Evolutionary conservation across 2,888 invertebrate species (phyloP).

Genomic region (Drosophila picticornis): DNA sequence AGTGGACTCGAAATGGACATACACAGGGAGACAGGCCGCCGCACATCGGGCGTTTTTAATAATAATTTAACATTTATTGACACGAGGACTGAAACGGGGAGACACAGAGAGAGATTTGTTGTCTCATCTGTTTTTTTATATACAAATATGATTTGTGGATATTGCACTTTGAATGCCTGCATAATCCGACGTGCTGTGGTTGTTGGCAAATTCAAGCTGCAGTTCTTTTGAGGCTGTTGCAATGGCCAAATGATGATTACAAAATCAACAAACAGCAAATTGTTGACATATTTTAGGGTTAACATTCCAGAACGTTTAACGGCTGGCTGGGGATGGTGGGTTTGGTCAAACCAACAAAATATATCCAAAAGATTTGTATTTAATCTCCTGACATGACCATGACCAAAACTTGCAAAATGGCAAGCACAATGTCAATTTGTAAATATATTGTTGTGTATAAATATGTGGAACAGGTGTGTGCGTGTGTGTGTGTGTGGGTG

Average conservation of each 20-base stretch:
- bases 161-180: slow-evolving; percentile 14
- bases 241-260: slow-evolving; percentile 30
- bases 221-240: slow-evolving; percentile 33
- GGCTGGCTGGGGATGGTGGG: accelerated
- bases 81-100: not conserved
- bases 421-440: slow-evolving; percentile 30
- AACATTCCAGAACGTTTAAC: not conserved
- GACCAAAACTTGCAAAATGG: slow-evolving; percentile 45
- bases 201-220: slow-evolving; percentile 16
- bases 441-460: not conserved
- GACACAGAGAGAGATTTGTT: not conserved
- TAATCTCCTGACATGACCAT: slow-evolving; percentile 72
- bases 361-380: slow-evolving; percentile 63
- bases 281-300: slow-evolving; percentile 13
- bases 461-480: not conserved
- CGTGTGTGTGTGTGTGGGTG: slow-evolving; percentile 11
- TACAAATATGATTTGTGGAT: not conserved
- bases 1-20: not conserved
- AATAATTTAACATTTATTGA: not conserved
- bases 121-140: not conserved
- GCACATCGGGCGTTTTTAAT: not conserved
- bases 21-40: not conserved
- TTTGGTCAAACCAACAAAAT: slow-evolving; percentile 50
- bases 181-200: slow-evolving; percentile 53
- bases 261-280: slow-evolving; percentile 32